phyloP scores from a whole-genome alignment of 2,113 vertebrate species.

The Panthera uncia region DNA sequence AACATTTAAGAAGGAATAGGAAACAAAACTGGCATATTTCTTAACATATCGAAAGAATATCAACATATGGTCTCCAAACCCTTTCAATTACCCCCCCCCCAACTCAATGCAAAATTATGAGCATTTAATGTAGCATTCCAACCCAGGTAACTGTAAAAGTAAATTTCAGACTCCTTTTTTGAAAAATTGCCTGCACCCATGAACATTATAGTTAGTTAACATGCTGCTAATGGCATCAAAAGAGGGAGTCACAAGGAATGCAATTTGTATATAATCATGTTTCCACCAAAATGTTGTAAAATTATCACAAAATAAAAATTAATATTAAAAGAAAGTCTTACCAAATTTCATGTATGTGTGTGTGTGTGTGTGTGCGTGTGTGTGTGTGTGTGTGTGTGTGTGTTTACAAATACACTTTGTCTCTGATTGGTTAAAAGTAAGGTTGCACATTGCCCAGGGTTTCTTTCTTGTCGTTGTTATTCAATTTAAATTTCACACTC shows the following conservation, averaged over 20 bases:
- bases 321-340: not conserved
- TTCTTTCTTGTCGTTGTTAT: not conserved
- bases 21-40: conserved; percentile 40
- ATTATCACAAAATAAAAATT: not conserved
- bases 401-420: not conserved
- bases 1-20: conserved; percentile 16
- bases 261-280: not conserved
- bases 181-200: not conserved
- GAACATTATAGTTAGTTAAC: not conserved
- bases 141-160: not conserved
- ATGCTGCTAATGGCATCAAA: not conserved
- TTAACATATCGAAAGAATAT: conserved; percentile 45
- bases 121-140: not conserved
- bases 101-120: not conserved
- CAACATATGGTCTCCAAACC: conserved; percentile 15
- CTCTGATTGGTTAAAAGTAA: not conserved
- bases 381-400: no score
- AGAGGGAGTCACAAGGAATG: not conserved
- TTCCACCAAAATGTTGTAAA: not conserved
- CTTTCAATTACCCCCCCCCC: not conserved
- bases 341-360: not conserved
- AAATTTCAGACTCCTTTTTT: not conserved
- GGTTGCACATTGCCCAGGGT: not conserved
- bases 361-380: no score
- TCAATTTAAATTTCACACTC: not conserved